Evolutionary conservation across 2,797 vertebrate species (phyloP).

Genomic region (Betta splendens): DNA sequence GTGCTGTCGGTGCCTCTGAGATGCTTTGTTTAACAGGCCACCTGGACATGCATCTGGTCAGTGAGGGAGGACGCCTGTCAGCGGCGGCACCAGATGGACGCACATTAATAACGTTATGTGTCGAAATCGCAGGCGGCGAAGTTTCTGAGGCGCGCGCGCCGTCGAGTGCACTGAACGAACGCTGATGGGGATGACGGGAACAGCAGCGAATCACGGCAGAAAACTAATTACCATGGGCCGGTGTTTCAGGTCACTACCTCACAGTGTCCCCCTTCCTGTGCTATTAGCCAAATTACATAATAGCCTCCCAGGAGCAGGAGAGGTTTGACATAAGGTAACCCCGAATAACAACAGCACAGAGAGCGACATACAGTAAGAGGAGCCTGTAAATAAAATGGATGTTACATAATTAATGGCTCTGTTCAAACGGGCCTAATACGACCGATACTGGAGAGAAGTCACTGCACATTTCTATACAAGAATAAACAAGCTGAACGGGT

Average conservation of each 20-base stretch:
- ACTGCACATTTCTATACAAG: too few species aligned
- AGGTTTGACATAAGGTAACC: constrained; percentile 51
- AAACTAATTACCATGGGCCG: constrained; percentile 60
- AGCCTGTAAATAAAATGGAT: constrained; percentile 33
- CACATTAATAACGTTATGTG: constrained; percentile 69
- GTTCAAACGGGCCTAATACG: constrained; percentile 55
- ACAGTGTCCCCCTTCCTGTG: constrained; percentile 52
- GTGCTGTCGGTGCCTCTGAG: constrained; percentile 57
- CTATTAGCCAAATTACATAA: constrained; percentile 70
- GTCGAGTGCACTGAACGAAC: constrained; percentile 36
- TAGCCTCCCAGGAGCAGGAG: constrained; percentile 31
- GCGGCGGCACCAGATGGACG: constrained; percentile 71
- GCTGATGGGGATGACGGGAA: constrained; percentile 45
- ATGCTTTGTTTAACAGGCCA: constrained; percentile 74
- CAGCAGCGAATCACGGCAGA: constrained; percentile 45
- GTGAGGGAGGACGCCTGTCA: constrained; percentile 56
- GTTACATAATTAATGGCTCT: constrained; percentile 56
- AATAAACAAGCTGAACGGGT: too few species aligned
- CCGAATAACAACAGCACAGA: constrained; percentile 37
- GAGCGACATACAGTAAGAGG: constrained; percentile 50
- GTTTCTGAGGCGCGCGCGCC: constrained; percentile 18
- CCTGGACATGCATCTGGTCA: constrained; percentile 76
- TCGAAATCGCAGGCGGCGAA: constrained; percentile 47
- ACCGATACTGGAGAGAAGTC: too few species aligned
- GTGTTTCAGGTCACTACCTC: constrained; percentile 67